Conservation (phyloP, 2,797 vertebrate genomes). For the Kryptopterus vitreolus region DNA sequence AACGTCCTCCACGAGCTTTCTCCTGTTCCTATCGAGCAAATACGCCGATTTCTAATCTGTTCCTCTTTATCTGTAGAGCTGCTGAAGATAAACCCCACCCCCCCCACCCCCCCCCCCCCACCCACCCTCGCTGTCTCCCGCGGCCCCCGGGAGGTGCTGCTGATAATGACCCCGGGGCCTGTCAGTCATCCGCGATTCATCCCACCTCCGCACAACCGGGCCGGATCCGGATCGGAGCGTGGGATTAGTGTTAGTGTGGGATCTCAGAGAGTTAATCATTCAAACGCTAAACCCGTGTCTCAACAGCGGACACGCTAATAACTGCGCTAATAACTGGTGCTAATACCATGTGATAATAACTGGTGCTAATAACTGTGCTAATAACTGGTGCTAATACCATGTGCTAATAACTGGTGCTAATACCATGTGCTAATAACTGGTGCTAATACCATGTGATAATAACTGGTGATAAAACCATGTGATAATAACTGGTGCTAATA, state of each 20-base stretch:
- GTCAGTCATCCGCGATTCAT: constrained; percentile 56
- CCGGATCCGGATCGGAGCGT: constrained; percentile 52
- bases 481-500: no score
- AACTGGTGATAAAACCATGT: no score
- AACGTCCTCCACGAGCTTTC: constrained; percentile 27
- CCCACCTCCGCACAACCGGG: constrained; percentile 58
- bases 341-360: no score
- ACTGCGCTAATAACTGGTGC: constrained; percentile 63
- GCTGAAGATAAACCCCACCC: constrained; percentile 61
- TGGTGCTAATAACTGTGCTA: no score
- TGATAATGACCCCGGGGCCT: constrained; percentile 11
- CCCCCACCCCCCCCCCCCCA: no score
- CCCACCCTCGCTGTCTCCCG: constrained; percentile 46
- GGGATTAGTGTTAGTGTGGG: constrained; percentile 63
- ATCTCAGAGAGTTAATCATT: constrained; percentile 73
- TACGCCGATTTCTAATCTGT: constrained; percentile 35
- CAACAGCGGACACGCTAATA: constrained; percentile 67
- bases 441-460: no score
- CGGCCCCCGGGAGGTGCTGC: constrained; percentile 63
- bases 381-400: no score
- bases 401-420: no score
- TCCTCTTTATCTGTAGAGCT: constrained; percentile 46
- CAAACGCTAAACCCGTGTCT: constrained; percentile 78
- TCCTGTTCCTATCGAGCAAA: constrained; percentile 36
- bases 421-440: no score